phyloP scores from a whole-genome alignment of 2,797 vertebrate species.

The Pygocentrus nattereri region DNA sequence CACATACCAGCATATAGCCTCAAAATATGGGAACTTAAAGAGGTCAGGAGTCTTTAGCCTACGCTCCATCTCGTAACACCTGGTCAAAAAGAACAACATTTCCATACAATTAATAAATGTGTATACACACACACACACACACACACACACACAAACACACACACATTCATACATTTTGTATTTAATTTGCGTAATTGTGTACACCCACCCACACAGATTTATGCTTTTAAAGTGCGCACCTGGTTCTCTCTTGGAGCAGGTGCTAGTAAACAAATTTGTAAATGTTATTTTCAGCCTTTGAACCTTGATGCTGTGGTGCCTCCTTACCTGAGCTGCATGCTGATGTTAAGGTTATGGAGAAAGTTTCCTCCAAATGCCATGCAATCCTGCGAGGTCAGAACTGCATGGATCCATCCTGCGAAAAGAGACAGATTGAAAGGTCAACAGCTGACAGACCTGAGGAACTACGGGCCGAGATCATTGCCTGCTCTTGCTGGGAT shows the following conservation, averaged over 20 bases:
- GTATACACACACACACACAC: not conserved
- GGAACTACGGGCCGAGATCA: not conserved
- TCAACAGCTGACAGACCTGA: slow-evolving; percentile 38
- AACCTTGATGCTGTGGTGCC: fast-evolving
- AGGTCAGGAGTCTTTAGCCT: slow-evolving; percentile 98
- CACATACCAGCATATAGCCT: slow-evolving; percentile 99
- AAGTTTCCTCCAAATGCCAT: slow-evolving; percentile 99
- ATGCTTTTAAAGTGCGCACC: not conserved
- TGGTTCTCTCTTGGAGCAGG: not conserved
- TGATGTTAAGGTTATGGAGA: slow-evolving; percentile 99
- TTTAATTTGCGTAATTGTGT: no score
- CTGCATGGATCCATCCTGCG: slow-evolving; percentile 98
- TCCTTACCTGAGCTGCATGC: slow-evolving; percentile 98
- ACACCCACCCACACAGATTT: not conserved
- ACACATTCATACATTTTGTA: no score
- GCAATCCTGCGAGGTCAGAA: slow-evolving; percentile 99
- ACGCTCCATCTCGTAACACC: slow-evolving; percentile 99
- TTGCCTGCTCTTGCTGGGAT: not conserved
- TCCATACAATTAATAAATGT: not conserved
- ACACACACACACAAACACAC: not conserved
- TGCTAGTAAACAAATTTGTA: no score
- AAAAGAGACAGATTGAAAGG: slow-evolving; percentile 61
- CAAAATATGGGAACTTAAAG: slow-evolving; percentile 99
- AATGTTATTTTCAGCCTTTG: not conserved
- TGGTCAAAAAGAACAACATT: slow-evolving; percentile 63